phyloP scores from a whole-genome alignment of 2,888 invertebrate species.

The Aporophyla lueneburgensis region DNA sequence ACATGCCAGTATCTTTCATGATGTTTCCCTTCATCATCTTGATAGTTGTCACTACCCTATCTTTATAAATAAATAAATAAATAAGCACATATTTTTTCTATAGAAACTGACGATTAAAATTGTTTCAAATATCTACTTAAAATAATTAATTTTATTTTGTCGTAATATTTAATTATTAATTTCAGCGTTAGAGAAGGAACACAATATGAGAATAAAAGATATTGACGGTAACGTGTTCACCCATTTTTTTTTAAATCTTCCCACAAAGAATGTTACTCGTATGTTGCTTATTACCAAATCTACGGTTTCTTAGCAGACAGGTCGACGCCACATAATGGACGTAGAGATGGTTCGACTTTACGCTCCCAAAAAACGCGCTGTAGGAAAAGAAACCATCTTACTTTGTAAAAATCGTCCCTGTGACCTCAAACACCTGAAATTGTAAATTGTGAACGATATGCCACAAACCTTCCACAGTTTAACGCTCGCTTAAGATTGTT shows the following conservation, averaged over 20 bases:
- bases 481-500: neutral
- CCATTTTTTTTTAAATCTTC: neutral
- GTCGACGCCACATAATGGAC: neutral
- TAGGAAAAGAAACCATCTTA: neutral
- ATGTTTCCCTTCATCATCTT: neutral
- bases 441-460: no score
- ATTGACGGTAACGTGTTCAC: constrained; percentile 72
- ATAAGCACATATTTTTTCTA: neutral
- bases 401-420: neutral
- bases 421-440: neutral
- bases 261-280: neutral
- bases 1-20: neutral
- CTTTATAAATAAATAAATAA: neutral
- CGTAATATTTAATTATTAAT: constrained; percentile 37
- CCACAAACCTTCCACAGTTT: no score
- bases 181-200: constrained; percentile 70
- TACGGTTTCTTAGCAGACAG: neutral
- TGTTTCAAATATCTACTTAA: neutral
- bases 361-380: neutral
- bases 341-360: neutral
- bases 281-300: neutral
- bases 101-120: neutral
- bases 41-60: neutral
- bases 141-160: neutral
- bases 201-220: constrained; percentile 68